phyloP scores from a whole-genome alignment of 2,888 invertebrate genomes.

The Drepanosiphum platanoidis region DNA sequence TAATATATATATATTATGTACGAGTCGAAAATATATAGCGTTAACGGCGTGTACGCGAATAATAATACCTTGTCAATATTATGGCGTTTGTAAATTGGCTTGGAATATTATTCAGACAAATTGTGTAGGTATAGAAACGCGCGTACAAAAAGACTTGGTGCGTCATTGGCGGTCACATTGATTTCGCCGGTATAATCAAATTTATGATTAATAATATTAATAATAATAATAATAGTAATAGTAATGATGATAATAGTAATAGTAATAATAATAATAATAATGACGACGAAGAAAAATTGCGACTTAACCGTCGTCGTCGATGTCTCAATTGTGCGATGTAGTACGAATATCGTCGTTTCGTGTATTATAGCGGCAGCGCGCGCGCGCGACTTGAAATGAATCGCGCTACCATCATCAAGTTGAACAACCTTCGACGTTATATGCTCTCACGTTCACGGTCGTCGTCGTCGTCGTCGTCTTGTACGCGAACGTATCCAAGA shows the following conservation, averaged over 20 bases:
- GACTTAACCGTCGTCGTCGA: constrained; percentile 15
- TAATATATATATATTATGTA: constrained; percentile 6
- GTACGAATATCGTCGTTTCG: constrained; percentile 14
- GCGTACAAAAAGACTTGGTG: constrained; percentile 23
- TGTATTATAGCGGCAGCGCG: background rate
- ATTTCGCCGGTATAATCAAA: constrained; percentile 21
- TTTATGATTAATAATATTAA: background rate
- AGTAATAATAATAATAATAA: constrained; percentile 7
- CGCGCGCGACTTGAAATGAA: constrained; percentile 6
- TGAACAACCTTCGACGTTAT: constrained; percentile 52
- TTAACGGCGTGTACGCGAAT: background rate
- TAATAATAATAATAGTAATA: background rate
- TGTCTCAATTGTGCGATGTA: background rate
- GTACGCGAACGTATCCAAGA: background rate
- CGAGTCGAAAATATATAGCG: background rate
- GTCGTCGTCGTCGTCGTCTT: background rate
- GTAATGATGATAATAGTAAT: too few species aligned
- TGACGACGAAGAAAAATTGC: constrained; percentile 31
- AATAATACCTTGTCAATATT: constrained; percentile 33
- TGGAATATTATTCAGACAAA: constrained; percentile 26
- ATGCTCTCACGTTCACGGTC: constrained; percentile 34
- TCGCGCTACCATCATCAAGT: constrained; percentile 37
- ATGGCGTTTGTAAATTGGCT: constrained; percentile 15
- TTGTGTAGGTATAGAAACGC: background rate
- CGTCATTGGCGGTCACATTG: constrained; percentile 26